phyloP scores from a whole-genome alignment of 2,888 invertebrate species.

The Chloroclysta siterata region DNA sequence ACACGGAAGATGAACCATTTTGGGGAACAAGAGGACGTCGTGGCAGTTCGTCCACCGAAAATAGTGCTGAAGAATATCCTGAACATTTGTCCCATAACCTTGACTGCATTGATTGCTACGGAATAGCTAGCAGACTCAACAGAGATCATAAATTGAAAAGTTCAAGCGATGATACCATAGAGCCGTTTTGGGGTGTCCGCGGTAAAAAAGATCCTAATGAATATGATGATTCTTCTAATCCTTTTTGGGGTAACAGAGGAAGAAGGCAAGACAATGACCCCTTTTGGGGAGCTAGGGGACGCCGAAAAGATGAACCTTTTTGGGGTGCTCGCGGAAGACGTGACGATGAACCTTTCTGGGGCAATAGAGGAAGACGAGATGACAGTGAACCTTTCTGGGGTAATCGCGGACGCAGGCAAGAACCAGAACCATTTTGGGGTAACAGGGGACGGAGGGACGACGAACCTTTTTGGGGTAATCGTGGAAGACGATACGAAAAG shows the following conservation, averaged over 20 bases:
- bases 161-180: conserved; percentile 52
- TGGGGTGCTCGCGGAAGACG: conserved; percentile 54
- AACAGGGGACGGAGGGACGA: conserved; percentile 54
- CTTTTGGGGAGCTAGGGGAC: conserved; percentile 60
- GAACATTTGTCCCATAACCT: conserved; percentile 30
- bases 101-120: conserved; percentile 51
- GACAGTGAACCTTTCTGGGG: conserved; percentile 77
- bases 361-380: conserved; percentile 65
- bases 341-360: conserved; percentile 61
- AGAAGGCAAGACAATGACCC: conserved; percentile 55
- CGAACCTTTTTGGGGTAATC: conserved; percentile 55
- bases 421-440: conserved; percentile 45
- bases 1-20: conserved; percentile 64
- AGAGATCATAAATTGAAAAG: conserved; percentile 30
- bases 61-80: conserved; percentile 43
- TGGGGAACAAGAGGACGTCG: conserved; percentile 74
- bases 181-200: conserved; percentile 64
- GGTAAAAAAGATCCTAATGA: conserved; percentile 47
- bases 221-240: conserved; percentile 45
- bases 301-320: conserved; percentile 49
- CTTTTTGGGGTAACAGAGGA: conserved; percentile 68
- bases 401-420: conserved; percentile 67
- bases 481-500: conserved; percentile 60
- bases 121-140: conserved; percentile 38
- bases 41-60: conserved; percentile 58